Conservation (phyloP, 2,888 invertebrate species). For the Isoperla grammatica region DNA sequence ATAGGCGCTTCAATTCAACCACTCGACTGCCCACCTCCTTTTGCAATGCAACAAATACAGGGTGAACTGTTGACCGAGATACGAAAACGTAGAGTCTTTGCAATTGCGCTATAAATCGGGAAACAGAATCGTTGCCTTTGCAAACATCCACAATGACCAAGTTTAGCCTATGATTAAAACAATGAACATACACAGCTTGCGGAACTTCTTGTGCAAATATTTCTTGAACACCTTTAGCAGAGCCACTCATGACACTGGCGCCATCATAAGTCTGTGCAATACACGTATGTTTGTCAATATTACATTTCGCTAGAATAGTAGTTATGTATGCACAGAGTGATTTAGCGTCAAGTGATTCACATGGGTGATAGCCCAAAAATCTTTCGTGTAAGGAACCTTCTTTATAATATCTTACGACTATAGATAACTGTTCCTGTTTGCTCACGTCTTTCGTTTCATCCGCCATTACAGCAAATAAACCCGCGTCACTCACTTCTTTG, state of each 20-base stretch:
- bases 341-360: constrained; percentile 1
- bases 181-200: background rate
- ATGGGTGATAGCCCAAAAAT: background rate
- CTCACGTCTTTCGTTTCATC: constrained; percentile 2
- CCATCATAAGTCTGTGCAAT: constrained; percentile 6
- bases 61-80: too few relatives aligned
- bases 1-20: too few relatives aligned
- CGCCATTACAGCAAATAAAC: constrained; percentile 6
- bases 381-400: background rate
- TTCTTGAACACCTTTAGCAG: constrained; percentile 2
- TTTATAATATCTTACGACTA: background rate
- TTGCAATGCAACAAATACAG: too few relatives aligned
- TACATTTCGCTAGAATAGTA: background rate
- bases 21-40: too few relatives aligned
- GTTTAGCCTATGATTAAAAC: constrained; percentile 1
- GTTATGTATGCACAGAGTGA: background rate
- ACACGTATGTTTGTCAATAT: background rate
- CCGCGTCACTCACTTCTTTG: too few relatives aligned
- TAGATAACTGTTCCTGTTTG: constrained; percentile 4
- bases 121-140: background rate
- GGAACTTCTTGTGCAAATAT: background rate
- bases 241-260: constrained; percentile 10
- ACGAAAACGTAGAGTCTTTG: too few relatives aligned
- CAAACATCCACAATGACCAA: background rate
- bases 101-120: too few relatives aligned